phyloP scores from a whole-genome alignment of 2,797 vertebrate species.

The Esox lucius region DNA sequence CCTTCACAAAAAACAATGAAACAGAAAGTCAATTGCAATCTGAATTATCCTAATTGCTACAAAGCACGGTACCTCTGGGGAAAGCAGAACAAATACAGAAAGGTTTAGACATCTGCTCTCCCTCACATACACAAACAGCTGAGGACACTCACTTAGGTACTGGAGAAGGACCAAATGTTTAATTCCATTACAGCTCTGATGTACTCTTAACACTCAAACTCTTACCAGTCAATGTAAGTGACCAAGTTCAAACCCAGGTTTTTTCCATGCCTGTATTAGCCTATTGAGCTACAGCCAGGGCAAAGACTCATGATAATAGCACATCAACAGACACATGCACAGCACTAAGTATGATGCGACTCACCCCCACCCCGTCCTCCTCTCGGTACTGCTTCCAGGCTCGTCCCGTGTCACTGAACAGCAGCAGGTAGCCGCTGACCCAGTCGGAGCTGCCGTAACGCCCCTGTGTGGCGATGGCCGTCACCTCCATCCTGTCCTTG shows the following conservation, averaged over 20 bases:
- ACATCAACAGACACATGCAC: not conserved
- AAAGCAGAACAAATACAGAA: not conserved
- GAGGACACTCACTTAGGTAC: not conserved
- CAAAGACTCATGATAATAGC: not conserved
- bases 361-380: slow-evolving; percentile 88
- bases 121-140: not conserved
- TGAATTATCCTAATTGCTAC: not conserved
- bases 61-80: not conserved
- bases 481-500: slow-evolving; percentile 89
- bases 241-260: not conserved
- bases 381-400: slow-evolving; percentile 91
- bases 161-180: not conserved
- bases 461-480: slow-evolving; percentile 90
- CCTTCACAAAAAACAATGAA: not conserved
- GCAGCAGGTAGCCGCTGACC: slow-evolving; percentile 87
- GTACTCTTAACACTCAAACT: not conserved
- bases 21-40: not conserved
- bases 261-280: not conserved
- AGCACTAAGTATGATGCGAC: slow-evolving; percentile 44
- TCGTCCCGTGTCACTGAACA: slow-evolving; percentile 91
- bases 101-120: not conserved
- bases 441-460: slow-evolving; percentile 91
- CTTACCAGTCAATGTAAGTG: not conserved
- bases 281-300: not conserved
- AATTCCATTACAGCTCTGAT: not conserved